Percentiles rank a stretch among this genome's conserved stretches.
These are phyloP conservation scores for Brachyrhaphis roseni DNA, from an alignment of 2,797 vertebrate species.

Conservation along the genomic window DNA sequence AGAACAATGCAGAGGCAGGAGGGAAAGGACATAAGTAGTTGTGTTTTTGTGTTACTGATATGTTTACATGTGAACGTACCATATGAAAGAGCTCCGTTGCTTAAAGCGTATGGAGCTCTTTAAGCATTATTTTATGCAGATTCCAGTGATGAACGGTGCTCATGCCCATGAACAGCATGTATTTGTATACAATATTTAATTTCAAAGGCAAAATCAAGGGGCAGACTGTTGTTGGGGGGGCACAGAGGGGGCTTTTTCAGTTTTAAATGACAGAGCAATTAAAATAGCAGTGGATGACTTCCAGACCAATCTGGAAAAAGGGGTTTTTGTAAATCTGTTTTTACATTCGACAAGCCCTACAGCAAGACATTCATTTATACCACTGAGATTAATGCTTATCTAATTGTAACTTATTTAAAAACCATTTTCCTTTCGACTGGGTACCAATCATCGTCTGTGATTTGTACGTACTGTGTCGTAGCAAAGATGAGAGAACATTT, in stretches of 20 bases:
- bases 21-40: conserved; percentile 71
- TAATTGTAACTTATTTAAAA: conserved; percentile 93
- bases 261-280: conserved; percentile 86
- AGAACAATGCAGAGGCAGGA: conserved; percentile 68
- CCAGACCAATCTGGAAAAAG: conserved; percentile 84
- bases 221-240: conserved; percentile 50
- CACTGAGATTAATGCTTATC: conserved; percentile 89
- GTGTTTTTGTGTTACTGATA: conserved; percentile 79
- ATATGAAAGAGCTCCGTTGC: conserved; percentile 65
- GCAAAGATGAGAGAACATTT: conserved; percentile 43
- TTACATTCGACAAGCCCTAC: conserved; percentile 89
- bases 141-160: conserved; percentile 73
- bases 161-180: conserved; percentile 76
- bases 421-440: conserved; percentile 87
- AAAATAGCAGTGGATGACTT: conserved; percentile 83
- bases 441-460: conserved; percentile 84
- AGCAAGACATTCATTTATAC: conserved; percentile 89
- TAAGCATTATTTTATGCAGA: conserved; percentile 81
- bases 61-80: conserved; percentile 74
- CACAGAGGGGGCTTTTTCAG: conserved; percentile 69
- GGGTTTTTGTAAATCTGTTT: conserved; percentile 87
- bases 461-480: conserved; percentile 65
- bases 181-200: conserved; percentile 82
- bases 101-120: conserved; percentile 77
- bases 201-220: conserved; percentile 81